Percentiles rank a stretch among this genome's conserved stretches.
phyloP scores from a whole-genome alignment of 1,140 invertebrate species.

The Trichonephila clavata region DNA sequence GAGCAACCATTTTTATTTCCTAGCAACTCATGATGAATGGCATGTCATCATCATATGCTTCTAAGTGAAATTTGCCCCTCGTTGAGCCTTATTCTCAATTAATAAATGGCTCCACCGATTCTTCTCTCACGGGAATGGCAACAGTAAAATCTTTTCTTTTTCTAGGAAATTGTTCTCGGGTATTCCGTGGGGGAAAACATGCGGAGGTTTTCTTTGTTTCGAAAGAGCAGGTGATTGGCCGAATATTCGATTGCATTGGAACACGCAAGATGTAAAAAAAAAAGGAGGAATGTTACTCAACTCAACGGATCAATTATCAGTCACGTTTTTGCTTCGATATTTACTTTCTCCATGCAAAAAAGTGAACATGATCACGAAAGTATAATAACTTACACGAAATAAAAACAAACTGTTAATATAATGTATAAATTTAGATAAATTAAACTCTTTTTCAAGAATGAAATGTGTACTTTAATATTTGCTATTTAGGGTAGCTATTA shows the following conservation, averaged over 20 bases:
- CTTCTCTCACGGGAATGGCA: conserved; percentile 3
- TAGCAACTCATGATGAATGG: not conserved
- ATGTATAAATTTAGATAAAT: too few species aligned
- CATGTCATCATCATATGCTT: not conserved
- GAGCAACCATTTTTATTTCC: conserved; percentile 9
- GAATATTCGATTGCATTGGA: not conserved
- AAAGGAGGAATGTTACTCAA: not conserved
- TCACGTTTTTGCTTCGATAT: not conserved
- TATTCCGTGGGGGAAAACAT: not conserved
- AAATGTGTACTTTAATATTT: too few species aligned
- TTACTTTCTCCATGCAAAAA: not conserved
- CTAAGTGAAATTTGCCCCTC: not conserved
- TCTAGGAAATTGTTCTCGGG: not conserved
- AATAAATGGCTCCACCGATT: not conserved
- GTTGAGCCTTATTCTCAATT: conserved; percentile 24
- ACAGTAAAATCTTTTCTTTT: conserved; percentile 9
- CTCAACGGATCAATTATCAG: not conserved
- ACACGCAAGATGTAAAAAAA: not conserved
- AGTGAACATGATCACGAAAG: too few species aligned
- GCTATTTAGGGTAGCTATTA: too few species aligned
- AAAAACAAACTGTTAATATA: too few species aligned
- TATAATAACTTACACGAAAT: too few species aligned
- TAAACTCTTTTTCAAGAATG: too few species aligned
- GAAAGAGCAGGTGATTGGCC: not conserved
- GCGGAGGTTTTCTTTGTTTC: not conserved